phyloP scores from a whole-genome alignment of 2,888 invertebrate genomes.

The Eulithis testata region DNA sequence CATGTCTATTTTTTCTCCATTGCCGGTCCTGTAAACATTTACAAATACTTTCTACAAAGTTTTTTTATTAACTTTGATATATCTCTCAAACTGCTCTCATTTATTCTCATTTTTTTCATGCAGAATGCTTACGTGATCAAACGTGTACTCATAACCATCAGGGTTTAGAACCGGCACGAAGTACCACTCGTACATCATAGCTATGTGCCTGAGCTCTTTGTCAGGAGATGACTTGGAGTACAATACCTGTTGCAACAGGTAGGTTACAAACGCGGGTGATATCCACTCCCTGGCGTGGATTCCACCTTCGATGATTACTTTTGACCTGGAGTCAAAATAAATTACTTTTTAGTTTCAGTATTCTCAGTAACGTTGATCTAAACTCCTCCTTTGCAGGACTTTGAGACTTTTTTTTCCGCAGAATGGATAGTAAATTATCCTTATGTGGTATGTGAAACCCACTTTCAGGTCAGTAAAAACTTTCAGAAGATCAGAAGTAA shows the following conservation, averaged over 20 bases:
- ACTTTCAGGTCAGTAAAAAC: no score
- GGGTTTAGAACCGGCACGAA: constrained; percentile 89
- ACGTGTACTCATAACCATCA: constrained; percentile 88
- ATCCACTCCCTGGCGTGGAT: constrained; percentile 92
- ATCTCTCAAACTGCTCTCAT: no score
- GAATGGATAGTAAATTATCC: no score
- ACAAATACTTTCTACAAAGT: neutral
- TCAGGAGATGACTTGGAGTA: constrained; percentile 62
- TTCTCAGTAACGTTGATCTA: no score
- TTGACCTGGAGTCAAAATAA: constrained; percentile 60
- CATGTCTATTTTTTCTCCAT: constrained; percentile 86
- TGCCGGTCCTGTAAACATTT: constrained; percentile 73
- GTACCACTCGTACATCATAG: constrained; percentile 86
- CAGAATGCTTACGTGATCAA: neutral
- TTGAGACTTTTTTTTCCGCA: no score
- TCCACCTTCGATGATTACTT: constrained; percentile 84
- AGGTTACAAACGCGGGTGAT: constrained; percentile 85
- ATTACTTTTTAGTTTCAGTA: no score
- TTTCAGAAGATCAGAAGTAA: no score
- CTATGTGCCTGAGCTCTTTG: constrained; percentile 64
- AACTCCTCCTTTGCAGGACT: no score
- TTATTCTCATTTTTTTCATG: neutral
- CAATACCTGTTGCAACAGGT: constrained; percentile 82
- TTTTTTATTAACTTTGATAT: neutral
- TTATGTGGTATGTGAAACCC: no score